Conservation (phyloP, 2,113 vertebrate species). For the Bolborhynchus lineola region DNA sequence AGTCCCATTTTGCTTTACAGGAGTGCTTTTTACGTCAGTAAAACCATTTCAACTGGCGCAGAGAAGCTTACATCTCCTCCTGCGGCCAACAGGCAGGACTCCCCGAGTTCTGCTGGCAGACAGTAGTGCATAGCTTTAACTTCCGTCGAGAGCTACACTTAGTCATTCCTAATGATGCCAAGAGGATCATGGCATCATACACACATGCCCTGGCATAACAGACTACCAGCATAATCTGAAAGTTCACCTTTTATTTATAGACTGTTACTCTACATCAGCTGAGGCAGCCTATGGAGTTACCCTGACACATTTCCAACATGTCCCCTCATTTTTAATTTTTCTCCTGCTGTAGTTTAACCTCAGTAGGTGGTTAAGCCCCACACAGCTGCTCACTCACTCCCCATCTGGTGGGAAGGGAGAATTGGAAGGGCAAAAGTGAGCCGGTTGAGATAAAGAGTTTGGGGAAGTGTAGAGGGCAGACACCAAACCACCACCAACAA, state of each 20-base stretch:
- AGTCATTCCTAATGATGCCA: background rate
- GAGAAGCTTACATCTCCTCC: background rate
- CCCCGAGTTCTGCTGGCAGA: background rate
- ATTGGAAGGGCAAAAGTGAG: background rate
- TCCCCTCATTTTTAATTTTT: background rate
- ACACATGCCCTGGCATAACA: background rate
- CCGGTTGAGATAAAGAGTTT: background rate
- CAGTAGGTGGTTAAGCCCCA: background rate
- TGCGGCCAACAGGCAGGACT: background rate
- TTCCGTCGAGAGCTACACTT: rapidly evolving
- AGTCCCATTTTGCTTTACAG: background rate
- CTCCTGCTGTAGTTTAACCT: background rate
- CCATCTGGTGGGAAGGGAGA: rapidly evolving
- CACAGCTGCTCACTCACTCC: background rate
- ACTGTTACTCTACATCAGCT: background rate
- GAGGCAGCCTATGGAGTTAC: background rate
- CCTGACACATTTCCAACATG: background rate
- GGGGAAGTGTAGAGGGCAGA: background rate
- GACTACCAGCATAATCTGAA: background rate
- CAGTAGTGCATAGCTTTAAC: background rate
- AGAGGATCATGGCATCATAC: background rate
- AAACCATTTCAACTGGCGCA: background rate
- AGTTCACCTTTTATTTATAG: background rate
- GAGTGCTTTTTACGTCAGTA: background rate
- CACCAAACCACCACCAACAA: background rate